A percentile compares a stretch with the other conserved stretches of the same genome.
Evolutionary conservation across 2,113 vertebrate genomes (phyloP).

Genomic region (Saguinus midas): DNA sequence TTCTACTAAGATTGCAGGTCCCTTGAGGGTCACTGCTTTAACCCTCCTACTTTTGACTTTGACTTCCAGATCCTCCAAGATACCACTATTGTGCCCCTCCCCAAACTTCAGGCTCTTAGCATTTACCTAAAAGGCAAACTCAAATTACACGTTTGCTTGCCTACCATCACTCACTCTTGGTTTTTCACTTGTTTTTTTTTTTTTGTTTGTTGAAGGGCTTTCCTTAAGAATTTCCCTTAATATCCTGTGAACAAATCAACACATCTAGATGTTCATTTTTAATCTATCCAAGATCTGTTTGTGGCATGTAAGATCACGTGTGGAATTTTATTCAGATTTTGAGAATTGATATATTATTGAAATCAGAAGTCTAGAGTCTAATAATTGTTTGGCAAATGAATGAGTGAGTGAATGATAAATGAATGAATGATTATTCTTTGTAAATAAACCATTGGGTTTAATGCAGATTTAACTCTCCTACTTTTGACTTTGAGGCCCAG

Average conservation of each 20-base stretch:
- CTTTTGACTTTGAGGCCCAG: too few relatives aligned
- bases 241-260: background rate
- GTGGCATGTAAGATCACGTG: background rate
- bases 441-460: background rate
- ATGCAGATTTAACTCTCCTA: background rate
- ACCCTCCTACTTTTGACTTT: background rate
- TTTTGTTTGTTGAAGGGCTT: background rate
- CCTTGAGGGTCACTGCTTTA: background rate
- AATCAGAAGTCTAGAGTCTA: background rate
- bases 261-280: conserved; percentile 3
- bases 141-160: background rate
- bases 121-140: background rate
- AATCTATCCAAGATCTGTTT: background rate
- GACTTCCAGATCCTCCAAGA: background rate
- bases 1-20: background rate
- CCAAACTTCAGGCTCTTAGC: background rate
- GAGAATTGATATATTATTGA: background rate
- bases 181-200: background rate
- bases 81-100: background rate
- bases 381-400: background rate
- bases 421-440: background rate
- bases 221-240: background rate
- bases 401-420: background rate
- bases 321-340: conserved; percentile 21
- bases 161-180: background rate